phyloP scores from a whole-genome alignment of 2,888 invertebrate genomes.

The Chalcosyrphus nemorum region DNA sequence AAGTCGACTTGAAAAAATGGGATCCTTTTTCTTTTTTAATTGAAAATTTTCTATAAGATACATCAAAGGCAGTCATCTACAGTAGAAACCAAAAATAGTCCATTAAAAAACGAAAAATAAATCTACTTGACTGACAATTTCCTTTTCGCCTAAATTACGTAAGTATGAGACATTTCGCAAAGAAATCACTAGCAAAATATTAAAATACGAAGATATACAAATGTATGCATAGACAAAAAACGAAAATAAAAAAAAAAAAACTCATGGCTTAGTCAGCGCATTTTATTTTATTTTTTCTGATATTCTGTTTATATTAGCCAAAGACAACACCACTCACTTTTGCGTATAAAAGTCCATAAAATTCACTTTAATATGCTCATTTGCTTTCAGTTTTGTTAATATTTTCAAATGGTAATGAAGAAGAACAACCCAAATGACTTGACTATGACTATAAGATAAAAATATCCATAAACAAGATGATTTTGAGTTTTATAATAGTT shows the following conservation, averaged over 20 bases:
- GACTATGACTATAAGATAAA: slow-evolving; percentile 23
- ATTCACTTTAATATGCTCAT: slow-evolving; percentile 34
- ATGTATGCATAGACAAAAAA: background rate
- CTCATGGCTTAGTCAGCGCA: slow-evolving; percentile 16
- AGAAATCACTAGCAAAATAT: slow-evolving; percentile 12
- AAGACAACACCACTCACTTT: slow-evolving; percentile 26
- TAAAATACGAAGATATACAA: background rate
- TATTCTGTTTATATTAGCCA: slow-evolving; percentile 12
- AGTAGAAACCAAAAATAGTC: background rate
- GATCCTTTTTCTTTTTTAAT: too few species aligned
- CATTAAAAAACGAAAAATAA: slow-evolving; percentile 7
- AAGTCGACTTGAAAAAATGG: too few species aligned
- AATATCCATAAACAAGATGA: slow-evolving; percentile 49
- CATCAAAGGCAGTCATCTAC: background rate
- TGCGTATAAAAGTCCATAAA: slow-evolving; percentile 35
- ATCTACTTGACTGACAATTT: slow-evolving; percentile 50
- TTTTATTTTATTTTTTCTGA: slow-evolving; percentile 15
- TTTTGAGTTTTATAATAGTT: slow-evolving; percentile 12
- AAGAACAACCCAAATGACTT: slow-evolving; percentile 14
- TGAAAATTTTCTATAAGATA: too few species aligned
- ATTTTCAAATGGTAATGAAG: slow-evolving; percentile 49
- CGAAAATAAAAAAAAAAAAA: too few species aligned
- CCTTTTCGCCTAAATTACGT: slow-evolving; percentile 32
- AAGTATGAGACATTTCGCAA: slow-evolving; percentile 24
- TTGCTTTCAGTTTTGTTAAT: slow-evolving; percentile 14